Percentiles rank a stretch among this genome's conserved stretches.
phyloP scores from a whole-genome alignment of 2,113 vertebrate species.

The Spermophilus dauricus region DNA sequence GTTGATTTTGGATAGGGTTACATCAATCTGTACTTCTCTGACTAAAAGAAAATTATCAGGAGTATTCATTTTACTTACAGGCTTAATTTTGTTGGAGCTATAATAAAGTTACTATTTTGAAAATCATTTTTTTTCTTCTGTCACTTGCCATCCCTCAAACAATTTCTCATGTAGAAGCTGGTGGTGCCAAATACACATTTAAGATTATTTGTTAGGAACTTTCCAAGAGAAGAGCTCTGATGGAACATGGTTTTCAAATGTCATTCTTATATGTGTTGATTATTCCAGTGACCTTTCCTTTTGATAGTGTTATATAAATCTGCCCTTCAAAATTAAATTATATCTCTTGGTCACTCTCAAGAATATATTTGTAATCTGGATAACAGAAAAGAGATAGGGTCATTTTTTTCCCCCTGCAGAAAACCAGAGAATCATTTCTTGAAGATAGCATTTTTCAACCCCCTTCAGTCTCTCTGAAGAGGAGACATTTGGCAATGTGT shows the following conservation, averaged over 20 bases:
- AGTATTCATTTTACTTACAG: not conserved
- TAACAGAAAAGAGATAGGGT: not conserved
- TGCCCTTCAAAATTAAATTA: slow-evolving; percentile 52
- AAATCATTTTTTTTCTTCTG: not conserved
- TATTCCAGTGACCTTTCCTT: slow-evolving; percentile 40
- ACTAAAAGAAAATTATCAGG: not conserved
- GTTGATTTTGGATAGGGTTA: not conserved
- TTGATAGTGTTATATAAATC: slow-evolving; percentile 37
- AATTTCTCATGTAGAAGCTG: not conserved
- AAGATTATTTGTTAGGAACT: not conserved
- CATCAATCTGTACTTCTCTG: not conserved
- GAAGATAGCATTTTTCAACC: not conserved
- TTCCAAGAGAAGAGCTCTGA: not conserved
- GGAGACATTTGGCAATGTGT: not conserved
- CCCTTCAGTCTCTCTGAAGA: not conserved
- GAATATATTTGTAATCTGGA: not conserved
- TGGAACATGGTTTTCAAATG: slow-evolving; percentile 44
- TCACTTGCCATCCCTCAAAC: not conserved
- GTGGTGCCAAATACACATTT: not conserved
- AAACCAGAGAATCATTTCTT: not conserved
- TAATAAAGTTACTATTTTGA: not conserved
- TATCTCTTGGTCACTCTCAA: slow-evolving; percentile 9
- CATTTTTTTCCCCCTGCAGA: not conserved
- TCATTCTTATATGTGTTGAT: slow-evolving; percentile 39
- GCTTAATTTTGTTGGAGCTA: not conserved